Base-by-base conservation (phyloP, 2,888 invertebrate species). In the Sialis fuliginosa region DNA sequence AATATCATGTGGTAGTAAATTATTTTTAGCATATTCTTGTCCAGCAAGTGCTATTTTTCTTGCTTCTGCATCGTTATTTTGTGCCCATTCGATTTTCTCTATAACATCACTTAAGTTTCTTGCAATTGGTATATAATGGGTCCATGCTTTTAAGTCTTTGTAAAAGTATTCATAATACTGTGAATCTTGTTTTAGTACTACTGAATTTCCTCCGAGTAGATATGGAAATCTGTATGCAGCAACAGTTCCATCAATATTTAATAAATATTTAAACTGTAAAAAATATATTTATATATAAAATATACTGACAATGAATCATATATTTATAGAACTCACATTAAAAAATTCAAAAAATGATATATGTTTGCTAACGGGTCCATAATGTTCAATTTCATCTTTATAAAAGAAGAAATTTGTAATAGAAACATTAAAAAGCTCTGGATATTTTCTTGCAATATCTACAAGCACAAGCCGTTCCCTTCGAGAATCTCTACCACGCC, bases 381-480 rank as follows among this genome's bases (percentile, higher is more conserved):
- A 92, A 58, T 81, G 71, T 13, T 78, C 69, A 60, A 85, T 81
- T 63, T 88, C 76, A 55, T 92, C 80, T 52, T 79, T 77, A 60
- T 88, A 96, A 69, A 97, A 97, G 65, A 97, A 97, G 66, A 95
- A 95, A 62, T 92, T 89, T 0, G 96, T 96, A 30, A 96, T 75
- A 0, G 90, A 89, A 8, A 81, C 93, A 67, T 96, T 92, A 50
- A 93, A 77, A 5, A 92, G 63, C 46, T 89, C 76, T 0, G 91
- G 83, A 66, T 82, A 54, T 55, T 75, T 64, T 52, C 80, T 72
- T 0, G 88, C 77, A 53, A 95, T 74, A 46, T 82, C 79, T 9
- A 95, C 78, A 22, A 96, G 71, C 54, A 86, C 74, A 10, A 96
- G 69, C 33, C 96, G 71, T 60, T 90, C 86, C 47, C 75, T 71